These are phyloP conservation scores for Okamejei kenojei DNA, from an alignment of 2,797 vertebrate species.

Conservation along the genomic window DNA sequence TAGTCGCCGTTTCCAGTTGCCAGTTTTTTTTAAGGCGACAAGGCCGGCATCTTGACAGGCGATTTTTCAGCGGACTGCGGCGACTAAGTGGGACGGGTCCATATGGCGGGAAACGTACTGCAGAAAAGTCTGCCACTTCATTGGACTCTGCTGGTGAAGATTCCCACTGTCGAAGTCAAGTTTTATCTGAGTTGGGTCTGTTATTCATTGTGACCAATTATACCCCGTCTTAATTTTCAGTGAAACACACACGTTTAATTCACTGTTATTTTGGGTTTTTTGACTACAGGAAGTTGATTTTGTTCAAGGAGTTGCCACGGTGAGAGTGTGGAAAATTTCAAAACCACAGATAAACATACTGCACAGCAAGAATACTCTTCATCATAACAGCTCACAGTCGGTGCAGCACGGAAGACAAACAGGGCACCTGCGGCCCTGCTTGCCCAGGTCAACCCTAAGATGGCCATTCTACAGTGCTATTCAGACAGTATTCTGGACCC, in stretches of 20 bases:
- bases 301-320: constrained; percentile 2
- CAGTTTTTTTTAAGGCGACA: no score
- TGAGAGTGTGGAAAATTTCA: neutral
- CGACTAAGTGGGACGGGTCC: no score
- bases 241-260: neutral
- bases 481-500: no score
- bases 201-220: neutral
- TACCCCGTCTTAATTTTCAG: neutral
- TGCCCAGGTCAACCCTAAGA: no score
- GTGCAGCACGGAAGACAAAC: no score
- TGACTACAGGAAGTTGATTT: constrained; percentile 19
- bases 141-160: neutral
- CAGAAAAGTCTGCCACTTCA: neutral
- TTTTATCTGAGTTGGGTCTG: neutral
- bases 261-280: constrained; percentile 8
- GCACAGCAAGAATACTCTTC: neutral
- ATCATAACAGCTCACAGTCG: neutral
- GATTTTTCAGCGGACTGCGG: no score
- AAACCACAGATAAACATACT: neutral
- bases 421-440: no score
- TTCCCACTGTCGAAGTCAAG: neutral
- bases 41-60: no score
- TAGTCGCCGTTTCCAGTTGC: no score
- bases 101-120: neutral
- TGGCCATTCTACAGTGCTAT: no score